Conservation (phyloP, 2,888 invertebrate genomes). For the Ophion ellenae region DNA sequence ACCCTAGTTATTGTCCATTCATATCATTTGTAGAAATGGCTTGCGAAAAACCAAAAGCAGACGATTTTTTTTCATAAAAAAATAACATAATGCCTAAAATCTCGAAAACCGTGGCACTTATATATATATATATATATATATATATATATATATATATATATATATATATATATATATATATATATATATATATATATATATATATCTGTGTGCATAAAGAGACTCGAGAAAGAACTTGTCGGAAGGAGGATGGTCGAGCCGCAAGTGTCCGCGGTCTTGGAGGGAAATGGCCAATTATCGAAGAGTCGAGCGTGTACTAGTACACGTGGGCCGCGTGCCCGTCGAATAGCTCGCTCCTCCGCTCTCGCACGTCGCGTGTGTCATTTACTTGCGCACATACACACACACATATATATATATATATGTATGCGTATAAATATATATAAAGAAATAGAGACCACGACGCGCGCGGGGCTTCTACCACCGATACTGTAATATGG, state of each 20-base stretch:
- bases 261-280: constrained; percentile 46
- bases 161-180: too few relatives aligned
- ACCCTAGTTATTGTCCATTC: too few relatives aligned
- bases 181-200: too few relatives aligned
- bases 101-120: too few relatives aligned
- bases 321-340: constrained; percentile 69
- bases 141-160: too few relatives aligned
- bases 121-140: too few relatives aligned
- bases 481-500: not conserved
- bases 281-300: constrained; percentile 74
- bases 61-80: too few relatives aligned
- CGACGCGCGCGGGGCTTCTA: not conserved
- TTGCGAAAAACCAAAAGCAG: too few relatives aligned
- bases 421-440: not conserved
- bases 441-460: not conserved
- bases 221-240: constrained; percentile 3
- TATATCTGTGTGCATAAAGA: not conserved
- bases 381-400: constrained; percentile 66
- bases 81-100: too few relatives aligned
- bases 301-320: constrained; percentile 65
- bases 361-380: constrained; percentile 57
- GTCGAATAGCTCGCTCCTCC: constrained; percentile 38
- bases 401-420: not conserved
- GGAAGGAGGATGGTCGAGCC: constrained; percentile 32
- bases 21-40: too few relatives aligned